phyloP scores from a whole-genome alignment of 2,113 vertebrate species.

The Nycticorax nycticorax region DNA sequence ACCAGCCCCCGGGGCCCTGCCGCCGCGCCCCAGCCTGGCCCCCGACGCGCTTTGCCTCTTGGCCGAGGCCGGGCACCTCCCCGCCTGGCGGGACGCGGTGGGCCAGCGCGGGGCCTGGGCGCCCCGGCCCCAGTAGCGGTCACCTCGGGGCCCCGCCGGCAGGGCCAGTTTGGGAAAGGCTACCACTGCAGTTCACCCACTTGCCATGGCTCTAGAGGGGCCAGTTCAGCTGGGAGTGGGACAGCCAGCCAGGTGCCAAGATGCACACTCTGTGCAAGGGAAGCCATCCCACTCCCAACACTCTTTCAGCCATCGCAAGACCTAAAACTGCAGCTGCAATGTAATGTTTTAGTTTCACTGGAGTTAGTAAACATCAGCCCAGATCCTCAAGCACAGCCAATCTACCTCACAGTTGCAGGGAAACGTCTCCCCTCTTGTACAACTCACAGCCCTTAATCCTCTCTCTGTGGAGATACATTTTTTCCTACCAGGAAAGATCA shows the following conservation, averaged over 20 bases:
- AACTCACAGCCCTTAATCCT: background rate
- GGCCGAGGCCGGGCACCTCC: no score
- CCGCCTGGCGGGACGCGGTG: fast-evolving
- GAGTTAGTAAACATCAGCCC: background rate
- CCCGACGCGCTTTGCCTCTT: background rate
- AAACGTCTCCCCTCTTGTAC: background rate
- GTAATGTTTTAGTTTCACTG: background rate
- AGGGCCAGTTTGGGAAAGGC: background rate
- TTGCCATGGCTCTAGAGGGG: background rate
- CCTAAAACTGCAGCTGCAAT: background rate
- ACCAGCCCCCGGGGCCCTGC: background rate
- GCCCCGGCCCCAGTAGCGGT: fast-evolving
- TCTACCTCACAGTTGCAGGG: background rate
- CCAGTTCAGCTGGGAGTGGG: background rate
- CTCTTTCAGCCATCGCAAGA: background rate
- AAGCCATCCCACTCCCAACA: background rate
- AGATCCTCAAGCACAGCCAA: background rate
- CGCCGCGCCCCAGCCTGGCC: fast-evolving
- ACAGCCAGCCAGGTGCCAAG: no score
- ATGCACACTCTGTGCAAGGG: fast-evolving
- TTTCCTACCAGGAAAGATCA: background rate
- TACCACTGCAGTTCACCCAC: background rate
- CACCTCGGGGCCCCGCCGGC: background rate
- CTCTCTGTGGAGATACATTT: background rate
- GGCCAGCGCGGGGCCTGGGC: background rate